Percentiles rank a stretch among this genome's conserved stretches.
These are phyloP conservation scores for Axinella damicornis DNA, from an alignment of 37 sponge, comb jelly and placozoan genomes.

Conservation along the genomic window DNA sequence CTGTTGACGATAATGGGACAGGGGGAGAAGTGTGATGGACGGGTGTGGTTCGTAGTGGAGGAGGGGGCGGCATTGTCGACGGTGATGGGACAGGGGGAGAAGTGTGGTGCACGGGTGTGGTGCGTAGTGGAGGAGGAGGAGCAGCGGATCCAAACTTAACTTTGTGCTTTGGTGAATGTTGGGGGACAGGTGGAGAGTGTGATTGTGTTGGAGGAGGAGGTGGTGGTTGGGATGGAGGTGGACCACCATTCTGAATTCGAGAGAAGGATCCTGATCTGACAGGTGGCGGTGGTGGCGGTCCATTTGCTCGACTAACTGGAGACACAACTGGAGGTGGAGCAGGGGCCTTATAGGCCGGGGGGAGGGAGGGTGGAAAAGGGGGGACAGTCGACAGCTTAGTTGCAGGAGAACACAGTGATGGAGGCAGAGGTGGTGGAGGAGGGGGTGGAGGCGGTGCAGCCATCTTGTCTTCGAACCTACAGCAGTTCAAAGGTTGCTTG, in stretches of 20 bases:
- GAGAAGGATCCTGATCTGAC: neutral
- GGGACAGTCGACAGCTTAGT: neutral
- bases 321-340: constrained; percentile 40
- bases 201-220: constrained; percentile 27
- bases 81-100: neutral
- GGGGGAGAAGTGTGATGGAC: neutral
- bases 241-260: neutral
- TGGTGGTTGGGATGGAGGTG: constrained; percentile 39
- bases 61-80: neutral
- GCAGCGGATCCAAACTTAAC: neutral
- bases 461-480: no score
- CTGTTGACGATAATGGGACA: neutral
- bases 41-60: neutral
- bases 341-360: constrained; percentile 28
- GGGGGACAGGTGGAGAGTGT: constrained; percentile 22
- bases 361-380: neutral
- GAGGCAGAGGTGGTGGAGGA: constrained; percentile 13
- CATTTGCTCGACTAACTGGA: no score
- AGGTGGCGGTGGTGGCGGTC: neutral
- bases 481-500: no score
- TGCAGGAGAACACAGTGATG: neutral
- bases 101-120: no score
- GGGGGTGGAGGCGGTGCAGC: constrained; percentile 30
- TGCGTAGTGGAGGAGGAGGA: constrained; percentile 16
- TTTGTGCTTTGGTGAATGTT: neutral